These are phyloP conservation scores for Puma concolor DNA, from an alignment of 2,113 vertebrate genomes.

Conservation along the genomic window DNA sequence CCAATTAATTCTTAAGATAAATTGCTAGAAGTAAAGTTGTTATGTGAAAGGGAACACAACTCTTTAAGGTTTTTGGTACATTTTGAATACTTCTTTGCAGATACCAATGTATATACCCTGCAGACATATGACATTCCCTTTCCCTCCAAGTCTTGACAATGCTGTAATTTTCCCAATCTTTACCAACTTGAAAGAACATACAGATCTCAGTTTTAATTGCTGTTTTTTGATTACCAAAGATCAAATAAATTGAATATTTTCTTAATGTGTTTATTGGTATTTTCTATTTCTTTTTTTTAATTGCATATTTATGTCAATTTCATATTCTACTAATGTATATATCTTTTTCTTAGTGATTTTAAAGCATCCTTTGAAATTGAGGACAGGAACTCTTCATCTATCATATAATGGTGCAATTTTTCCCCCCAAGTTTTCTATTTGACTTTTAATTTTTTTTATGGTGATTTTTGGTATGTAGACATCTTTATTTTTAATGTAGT, in stretches of 20 bases:
- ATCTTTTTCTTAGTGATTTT: slow-evolving; percentile 8
- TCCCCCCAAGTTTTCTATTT: slow-evolving; percentile 7
- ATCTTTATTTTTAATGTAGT: not conserved
- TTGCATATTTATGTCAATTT: not conserved
- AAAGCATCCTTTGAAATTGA: not conserved
- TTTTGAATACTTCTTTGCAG: slow-evolving; percentile 19
- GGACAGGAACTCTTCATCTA: not conserved
- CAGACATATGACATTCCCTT: not conserved
- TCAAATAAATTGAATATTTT: not conserved
- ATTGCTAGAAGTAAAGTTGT: slow-evolving; percentile 22
- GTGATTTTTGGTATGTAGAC: not conserved
- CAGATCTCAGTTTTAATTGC: slow-evolving; percentile 28
- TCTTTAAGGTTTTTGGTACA: not conserved
- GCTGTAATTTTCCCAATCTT: not conserved
- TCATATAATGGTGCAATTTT: not conserved
- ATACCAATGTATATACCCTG: not conserved
- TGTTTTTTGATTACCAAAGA: not conserved
- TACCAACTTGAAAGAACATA: slow-evolving; percentile 15
- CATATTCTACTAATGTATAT: not conserved
- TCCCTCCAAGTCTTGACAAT: slow-evolving; percentile 27
- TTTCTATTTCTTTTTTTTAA: not conserved
- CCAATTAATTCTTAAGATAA: slow-evolving; percentile 63
- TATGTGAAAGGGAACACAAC: not conserved
- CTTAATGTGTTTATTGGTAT: not conserved
- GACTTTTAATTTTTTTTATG: not conserved